Percentiles rank a stretch among this genome's conserved stretches.
phyloP scores from a whole-genome alignment of 2,888 invertebrate species.

The Meiosimyza platycephala region DNA sequence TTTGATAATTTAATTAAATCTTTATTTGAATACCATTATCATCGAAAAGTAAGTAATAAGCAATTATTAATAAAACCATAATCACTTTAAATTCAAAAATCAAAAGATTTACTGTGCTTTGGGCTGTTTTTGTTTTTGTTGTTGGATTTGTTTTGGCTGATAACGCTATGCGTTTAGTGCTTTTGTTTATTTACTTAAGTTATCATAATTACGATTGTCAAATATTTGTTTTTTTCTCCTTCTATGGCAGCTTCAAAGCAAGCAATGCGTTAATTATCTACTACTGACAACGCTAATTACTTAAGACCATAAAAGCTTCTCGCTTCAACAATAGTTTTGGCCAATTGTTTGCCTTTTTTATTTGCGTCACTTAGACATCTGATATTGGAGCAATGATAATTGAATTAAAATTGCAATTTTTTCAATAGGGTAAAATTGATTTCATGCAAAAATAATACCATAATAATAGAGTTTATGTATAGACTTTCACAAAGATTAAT shows the following conservation, averaged over 20 bases:
- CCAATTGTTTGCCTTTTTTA: slow-evolving; percentile 15
- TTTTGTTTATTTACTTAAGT: slow-evolving; percentile 37
- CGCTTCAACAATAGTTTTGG: slow-evolving; percentile 19
- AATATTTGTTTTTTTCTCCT: slow-evolving; percentile 46
- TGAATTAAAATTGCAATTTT: neutral
- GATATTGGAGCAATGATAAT: no score
- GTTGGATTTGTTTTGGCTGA: neutral
- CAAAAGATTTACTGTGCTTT: slow-evolving; percentile 16
- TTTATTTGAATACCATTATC: neutral
- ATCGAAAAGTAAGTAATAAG: neutral
- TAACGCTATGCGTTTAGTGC: slow-evolving; percentile 3
- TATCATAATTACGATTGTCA: slow-evolving; percentile 58
- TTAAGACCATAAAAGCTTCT: slow-evolving; percentile 25
- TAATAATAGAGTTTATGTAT: slow-evolving; percentile 31
- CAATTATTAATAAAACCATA: neutral
- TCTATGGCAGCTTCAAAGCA: slow-evolving; percentile 31
- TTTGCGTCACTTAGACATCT: neutral
- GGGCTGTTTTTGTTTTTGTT: neutral
- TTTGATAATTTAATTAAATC: no score
- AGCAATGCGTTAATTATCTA: neutral
- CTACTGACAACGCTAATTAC: slow-evolving; percentile 19
- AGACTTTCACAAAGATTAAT: slow-evolving; percentile 31
- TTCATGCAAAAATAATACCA: no score
- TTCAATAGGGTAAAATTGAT: no score
- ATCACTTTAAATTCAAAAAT: slow-evolving; percentile 7